These are phyloP conservation scores for Drosophila gaucha DNA, from an alignment of 2,888 invertebrate species.

Conservation along the genomic window DNA sequence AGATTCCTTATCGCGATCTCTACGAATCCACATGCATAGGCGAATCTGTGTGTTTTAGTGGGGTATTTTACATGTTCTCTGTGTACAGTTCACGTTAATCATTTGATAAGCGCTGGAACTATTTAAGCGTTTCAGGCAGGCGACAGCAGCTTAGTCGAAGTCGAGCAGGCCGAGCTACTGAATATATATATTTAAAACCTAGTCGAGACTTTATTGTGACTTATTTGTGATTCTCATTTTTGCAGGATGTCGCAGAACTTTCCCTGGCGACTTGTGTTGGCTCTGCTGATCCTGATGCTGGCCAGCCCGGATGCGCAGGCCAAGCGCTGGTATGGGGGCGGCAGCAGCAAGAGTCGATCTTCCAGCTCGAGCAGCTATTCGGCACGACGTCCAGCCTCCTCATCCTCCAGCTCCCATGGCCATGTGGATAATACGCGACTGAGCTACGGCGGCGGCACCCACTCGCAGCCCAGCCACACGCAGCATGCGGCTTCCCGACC, in stretches of 20 bases:
- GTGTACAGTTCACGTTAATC: not conserved
- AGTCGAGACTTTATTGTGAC: not conserved
- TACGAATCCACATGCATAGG: not conserved
- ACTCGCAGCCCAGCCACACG: constrained; percentile 52
- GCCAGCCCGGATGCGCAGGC: constrained; percentile 58
- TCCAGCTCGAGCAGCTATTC: constrained; percentile 40
- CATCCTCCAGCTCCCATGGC: constrained; percentile 22
- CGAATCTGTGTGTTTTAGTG: not conserved
- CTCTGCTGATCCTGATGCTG: constrained; percentile 54
- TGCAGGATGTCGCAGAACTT: constrained; percentile 52
- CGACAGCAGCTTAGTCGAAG: constrained; percentile 28
- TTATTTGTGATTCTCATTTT: not conserved
- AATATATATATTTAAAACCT: too few species aligned
- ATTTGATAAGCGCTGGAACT: constrained; percentile 23
- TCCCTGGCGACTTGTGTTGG: constrained; percentile 42
- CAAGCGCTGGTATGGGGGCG: constrained; percentile 67
- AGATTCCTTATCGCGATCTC: constrained; percentile 21
- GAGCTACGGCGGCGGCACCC: constrained; percentile 69
- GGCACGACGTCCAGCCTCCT: constrained; percentile 42
- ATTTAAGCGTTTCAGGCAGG: constrained; percentile 25
- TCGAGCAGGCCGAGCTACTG: constrained; percentile 17
- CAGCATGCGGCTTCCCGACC: constrained; percentile 18
- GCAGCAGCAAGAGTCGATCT: constrained; percentile 62
- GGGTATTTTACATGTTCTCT: not conserved
- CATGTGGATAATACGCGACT: constrained; percentile 51